Evolutionary conservation across 2,113 vertebrate species (phyloP), one percentile per base, ranked within the genome.

Genomic region (Phycodurus eques): DNA sequence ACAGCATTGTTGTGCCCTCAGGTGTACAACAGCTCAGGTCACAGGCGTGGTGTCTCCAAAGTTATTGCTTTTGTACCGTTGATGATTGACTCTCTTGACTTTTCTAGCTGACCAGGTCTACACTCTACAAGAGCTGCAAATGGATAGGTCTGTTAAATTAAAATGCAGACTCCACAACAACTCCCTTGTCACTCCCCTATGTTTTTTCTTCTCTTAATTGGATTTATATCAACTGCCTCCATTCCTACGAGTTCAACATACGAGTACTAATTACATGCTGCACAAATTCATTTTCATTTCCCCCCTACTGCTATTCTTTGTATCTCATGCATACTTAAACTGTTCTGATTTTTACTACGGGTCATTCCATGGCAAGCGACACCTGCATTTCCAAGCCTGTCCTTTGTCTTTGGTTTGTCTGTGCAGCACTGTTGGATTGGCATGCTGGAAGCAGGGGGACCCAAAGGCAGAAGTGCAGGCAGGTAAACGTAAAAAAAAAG

Each of bases 261-360:
- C 80, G 80, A 91, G 89, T 90, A 89, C 87, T 90, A 89, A 91
- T 88, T 85, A 86, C 73, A 84, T 59, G 78, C 69, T 71, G 63
- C 80, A 56, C 53, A 56, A 22, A 56, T 56, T 56, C n/a, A 56
- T 56, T n/a, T 56, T 56, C 20, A n/a, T 56, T 56, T 19, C 8
- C 83, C 78, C 75, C 73, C 72, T 46, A 74, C 65, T 82, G 59
- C 68, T 82, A 76, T 86, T 91, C 74, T 77, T 63, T 27, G 65
- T 75, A 82, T 85, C 83, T 80, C 83, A 89, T 90, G 85, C 82
- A 88, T 88, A 83, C 77, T 82, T 88, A 88, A 89, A 86, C 76
- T 79, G 83, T 73, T 73, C 81, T 90, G 88, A 85, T 87, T 87
- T 19, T 78, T 70, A 82, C 83, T 81, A 83, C 74, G 87, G 88